Conservation (phyloP, 64 coral and sea anemone genomes). For the Exaiptasia diaphana region DNA sequence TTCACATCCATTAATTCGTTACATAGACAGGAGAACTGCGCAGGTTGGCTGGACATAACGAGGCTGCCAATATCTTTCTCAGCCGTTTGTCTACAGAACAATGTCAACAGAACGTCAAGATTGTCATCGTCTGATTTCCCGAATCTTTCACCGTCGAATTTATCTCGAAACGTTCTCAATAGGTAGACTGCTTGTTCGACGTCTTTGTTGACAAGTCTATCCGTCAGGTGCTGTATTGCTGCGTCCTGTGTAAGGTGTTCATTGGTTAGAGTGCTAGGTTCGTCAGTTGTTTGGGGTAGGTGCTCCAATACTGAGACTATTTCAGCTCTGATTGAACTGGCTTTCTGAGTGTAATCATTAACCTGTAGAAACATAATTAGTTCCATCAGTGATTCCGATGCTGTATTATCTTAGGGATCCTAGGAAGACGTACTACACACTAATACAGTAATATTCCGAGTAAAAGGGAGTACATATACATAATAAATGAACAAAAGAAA, state of each 20-base stretch:
- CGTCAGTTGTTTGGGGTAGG: slow-evolving; percentile 28
- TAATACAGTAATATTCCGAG: too few relatives aligned
- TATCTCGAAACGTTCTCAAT: slow-evolving; percentile 55
- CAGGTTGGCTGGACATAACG: slow-evolving; percentile 60
- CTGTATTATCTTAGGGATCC: too few relatives aligned
- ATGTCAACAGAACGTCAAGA: slow-evolving; percentile 53
- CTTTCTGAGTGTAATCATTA: slow-evolving; percentile 61
- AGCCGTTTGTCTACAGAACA: slow-evolving; percentile 69
- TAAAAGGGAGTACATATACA: too few relatives aligned
- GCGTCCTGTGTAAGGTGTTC: slow-evolving; percentile 40
- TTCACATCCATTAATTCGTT: slow-evolving; percentile 80
- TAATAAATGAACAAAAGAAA: too few relatives aligned
- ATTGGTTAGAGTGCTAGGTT: slow-evolving; percentile 2
- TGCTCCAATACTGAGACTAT: slow-evolving; percentile 70
- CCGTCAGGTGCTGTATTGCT: slow-evolving; percentile 36
- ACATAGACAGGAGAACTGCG: slow-evolving; percentile 64
- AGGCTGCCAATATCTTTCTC: slow-evolving; percentile 62
- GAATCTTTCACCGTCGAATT: slow-evolving; percentile 56
- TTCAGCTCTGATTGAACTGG: slow-evolving; percentile 60
- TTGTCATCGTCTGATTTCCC: slow-evolving; percentile 79
- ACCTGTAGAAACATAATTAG: slow-evolving; percentile 35
- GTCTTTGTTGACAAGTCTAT: slow-evolving; percentile 40
- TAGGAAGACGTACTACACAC: too few relatives aligned
- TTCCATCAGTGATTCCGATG: too few relatives aligned
- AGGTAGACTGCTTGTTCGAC: slow-evolving; percentile 59